Evolutionary conservation across 1,140 invertebrate genomes (phyloP).

Genomic region (Drosophila cardini): DNA sequence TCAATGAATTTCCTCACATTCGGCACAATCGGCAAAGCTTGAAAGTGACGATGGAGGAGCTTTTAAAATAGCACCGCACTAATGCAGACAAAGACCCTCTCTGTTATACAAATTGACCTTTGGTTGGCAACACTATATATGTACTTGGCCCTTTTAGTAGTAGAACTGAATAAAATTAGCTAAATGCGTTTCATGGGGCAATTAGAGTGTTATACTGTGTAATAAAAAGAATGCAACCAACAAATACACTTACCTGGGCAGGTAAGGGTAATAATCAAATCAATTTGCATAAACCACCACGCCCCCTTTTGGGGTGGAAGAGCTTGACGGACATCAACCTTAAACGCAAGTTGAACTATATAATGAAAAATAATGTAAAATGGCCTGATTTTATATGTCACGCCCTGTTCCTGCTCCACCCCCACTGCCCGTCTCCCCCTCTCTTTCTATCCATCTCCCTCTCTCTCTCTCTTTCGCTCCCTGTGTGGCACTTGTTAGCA

Average conservation of each 20-base stretch:
- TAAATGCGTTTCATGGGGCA: slow-evolving; percentile 56
- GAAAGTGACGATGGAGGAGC: not conserved
- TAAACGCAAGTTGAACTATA: not conserved
- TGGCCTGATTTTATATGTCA: slow-evolving; percentile 34
- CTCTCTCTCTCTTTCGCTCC: no score
- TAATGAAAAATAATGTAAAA: not conserved
- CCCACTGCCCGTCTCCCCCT: slow-evolving; percentile 5
- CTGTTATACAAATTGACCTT: slow-evolving; percentile 20
- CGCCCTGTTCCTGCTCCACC: slow-evolving; percentile 26
- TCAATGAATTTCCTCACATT: no score
- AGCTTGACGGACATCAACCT: not conserved
- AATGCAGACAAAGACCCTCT: not conserved
- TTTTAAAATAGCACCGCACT: slow-evolving; percentile 10
- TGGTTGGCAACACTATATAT: not conserved
- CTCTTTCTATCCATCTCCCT: no score
- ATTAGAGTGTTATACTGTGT: slow-evolving; percentile 28
- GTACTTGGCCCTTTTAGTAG: slow-evolving; percentile 12
- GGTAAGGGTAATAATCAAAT: slow-evolving; percentile 65
- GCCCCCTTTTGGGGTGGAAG: not conserved
- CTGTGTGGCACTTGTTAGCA: slow-evolving; percentile 10
- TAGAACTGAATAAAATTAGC: slow-evolving; percentile 61
- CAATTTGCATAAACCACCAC: slow-evolving; percentile 66
- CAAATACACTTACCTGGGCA: slow-evolving; percentile 16
- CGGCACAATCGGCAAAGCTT: not conserved
- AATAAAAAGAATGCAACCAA: slow-evolving; percentile 69